Base-by-base conservation (phyloP, 2,797 vertebrate genomes). In the Malacoctenus gilli region DNA sequence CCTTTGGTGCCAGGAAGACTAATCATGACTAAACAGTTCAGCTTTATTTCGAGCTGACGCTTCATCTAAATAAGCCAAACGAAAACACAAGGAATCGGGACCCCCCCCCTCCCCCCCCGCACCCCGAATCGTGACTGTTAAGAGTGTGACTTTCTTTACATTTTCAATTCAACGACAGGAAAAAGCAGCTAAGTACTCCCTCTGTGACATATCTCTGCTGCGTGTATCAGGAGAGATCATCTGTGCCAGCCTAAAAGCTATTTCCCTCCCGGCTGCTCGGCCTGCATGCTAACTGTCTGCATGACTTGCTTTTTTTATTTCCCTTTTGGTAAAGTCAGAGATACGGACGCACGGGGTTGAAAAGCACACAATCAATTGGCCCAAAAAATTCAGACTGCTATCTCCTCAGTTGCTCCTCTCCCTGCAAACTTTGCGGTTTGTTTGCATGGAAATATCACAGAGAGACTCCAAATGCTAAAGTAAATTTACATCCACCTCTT, bases 271-370 rank as follows among this genome's bases (percentile, higher is more conserved):
- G 25, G 25, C 42, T 52, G 54, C 40, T 55, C 19, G 36, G 39
- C 34, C 20, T 60, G 25, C 51, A 32, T 56, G 40, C 35, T 59
- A 58, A 72, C 74, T 67, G 47, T 65, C 49, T 65, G 34, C 12
- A 44, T 57, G 51, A 74, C 61, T 72, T 73, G 48, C 39, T 59
- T 66, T 50, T 62, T 71, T 53, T 63, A 53, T 68, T 60, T 62
- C 43, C 52, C 54, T 41, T 75, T 70, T 66, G 60, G 58, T 49
- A 22, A 53, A 70, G 23, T 59, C 41, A 25, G 47, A 67, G 49
- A 72, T 38, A 61, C 43, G 7, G 21, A 42, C 36, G 44, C 19
- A 10, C 22, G 48, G 20, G n/a, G 22, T 12, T 18, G 43, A 43
- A 65, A 40, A 35, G n/a, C 20, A 19, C 18, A 43, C 15, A 25